Evolutionary conservation across 2,888 invertebrate genomes (phyloP), one percentile per base, ranked within the genome.

Genomic region (Dugesia japonica): DNA sequence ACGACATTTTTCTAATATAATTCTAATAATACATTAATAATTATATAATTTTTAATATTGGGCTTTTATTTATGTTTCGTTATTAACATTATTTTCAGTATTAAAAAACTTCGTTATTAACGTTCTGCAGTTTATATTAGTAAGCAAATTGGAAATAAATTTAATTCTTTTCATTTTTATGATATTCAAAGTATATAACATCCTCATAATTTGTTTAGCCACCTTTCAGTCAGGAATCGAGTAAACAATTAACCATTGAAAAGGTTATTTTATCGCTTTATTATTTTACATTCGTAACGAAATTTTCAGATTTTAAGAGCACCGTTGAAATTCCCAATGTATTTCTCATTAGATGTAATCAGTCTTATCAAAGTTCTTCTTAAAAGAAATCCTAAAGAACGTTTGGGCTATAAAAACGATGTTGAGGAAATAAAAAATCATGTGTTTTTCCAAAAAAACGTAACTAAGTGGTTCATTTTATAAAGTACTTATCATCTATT

Each of bases 351-450:
- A n/a, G 76, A 76, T 23, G 76, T 72, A 17, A 20, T 23, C 9
- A 33, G 27, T 26, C 33, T 76, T 31, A 72, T 76, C 26, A 74
- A 73, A 33, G 76, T 75, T 17, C 73, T 76, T 1, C 73, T 76
- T 26, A 76, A 73, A n/a, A 38, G 76, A 17, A 26, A 76, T 74
- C 76, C 76, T 13, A 76, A 76, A 73, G 72, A 74, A 26, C 72
- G 76, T 27, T 26, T 76, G 26, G 76, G 76, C 4, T 75, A 71
- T 75, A 74, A 75, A 31, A 31, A 76, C n/a, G 76, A 76, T 38
- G 76, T 76, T 26, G 76, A 76, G n/a, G 76, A 76, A 15, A 76
- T 76, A 28, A 76, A 76, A 33, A 74, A 26, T 23, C 77, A 77
- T 15, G 26, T 38, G 26, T 77, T 77, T 76, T 77, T 77, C 28